Base-by-base conservation (phyloP, 2,113 vertebrate genomes). In the Pontoporia blainvillei region DNA sequence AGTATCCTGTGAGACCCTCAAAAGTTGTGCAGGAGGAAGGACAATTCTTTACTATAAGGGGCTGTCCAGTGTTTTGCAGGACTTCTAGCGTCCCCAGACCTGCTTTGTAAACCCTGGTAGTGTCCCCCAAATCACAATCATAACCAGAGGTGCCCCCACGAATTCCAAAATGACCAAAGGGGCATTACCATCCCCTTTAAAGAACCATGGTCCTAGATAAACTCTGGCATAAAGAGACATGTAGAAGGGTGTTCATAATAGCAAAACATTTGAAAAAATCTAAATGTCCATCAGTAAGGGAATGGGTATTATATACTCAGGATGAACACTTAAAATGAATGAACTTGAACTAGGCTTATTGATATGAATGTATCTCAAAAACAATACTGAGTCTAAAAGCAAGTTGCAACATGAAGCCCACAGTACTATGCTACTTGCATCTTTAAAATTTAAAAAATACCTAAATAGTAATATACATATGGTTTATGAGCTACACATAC, bases 371-470 rank as follows among this genome's bases (percentile, higher is more conserved):
- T 17, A 84, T 23, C 69, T 94, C 34, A 61, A 57, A 96, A 86
- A 79, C 57, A 89, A 85, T 31, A 27, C 17, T 75, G 54, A 84
- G 23, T 72, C 90, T 31, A 79, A 86, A 95, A 86, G 57, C 34
- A 75, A 90, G 39, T 20, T 62, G 41, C 23, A 94, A 90, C 93
- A 83, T 71, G 49, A 96, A 92, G 93, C 52, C 64, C 29, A 69
- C 2, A 86, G 12, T 39, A 36, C 17, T 23, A 49, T 34, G 76
- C 25, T 31, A 41, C 21, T 52, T 95, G 10, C 83, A 72, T 82
- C 90, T 92, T 94, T 46, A n/a, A 87, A 90, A 90, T 62, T 23
- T 18, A 34, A 82, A 73, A 49, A 89, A 44, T 57, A 57, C 9
- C 14, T 88, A 79, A 67, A 49, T 61, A 49, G 18, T 49, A 87